Base-by-base conservation (phyloP, 2,113 vertebrate species). In the Coreoperca whiteheadi region DNA sequence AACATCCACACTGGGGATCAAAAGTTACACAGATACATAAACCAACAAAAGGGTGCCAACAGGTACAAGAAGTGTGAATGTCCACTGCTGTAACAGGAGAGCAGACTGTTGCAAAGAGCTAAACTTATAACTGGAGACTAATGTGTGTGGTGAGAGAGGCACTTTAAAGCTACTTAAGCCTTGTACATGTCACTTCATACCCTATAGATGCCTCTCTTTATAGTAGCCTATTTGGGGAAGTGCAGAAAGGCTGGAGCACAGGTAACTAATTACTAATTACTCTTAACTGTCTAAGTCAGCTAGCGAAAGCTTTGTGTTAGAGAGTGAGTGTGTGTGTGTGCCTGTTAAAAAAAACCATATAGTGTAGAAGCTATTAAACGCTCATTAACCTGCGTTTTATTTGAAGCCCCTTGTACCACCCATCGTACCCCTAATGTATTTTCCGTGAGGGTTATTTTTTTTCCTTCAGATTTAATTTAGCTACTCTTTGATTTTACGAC, bases 361-460 rank as follows among this genome's bases (percentile, higher is more conserved):
- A 88, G 84, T 84, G 51, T 79, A 83, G 68, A 77, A 76, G 85
- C 87, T 84, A 90, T 93, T 91, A 89, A 85, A 93, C 90, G 46
- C 86, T 92, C 90, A 91, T 82, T 94, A 93, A 94, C 91, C 90
- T 91, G 89, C 81, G 82, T 91, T 94, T 92, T 93, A 92, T 91
- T 92, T 88, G 87, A 90, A 81, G 86, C 83, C 80, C 86, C 86
- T 81, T 82, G 79, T 8, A 8, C 80, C 89, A 34, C 84, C 72
- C 90, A 61, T 88, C 90, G 86, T 21, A 73, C 56, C 80, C 41
- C 77, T 95, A 94, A 94, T 94, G 92, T 77, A 83, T 95, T 95
- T 95, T 94, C 94, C 93, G 81, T 89, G 69, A 80, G 73, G 53
- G n/a, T 41, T 34, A 34, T 34, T 74, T 75, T 74, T 63, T 66